Conservation (phyloP, 2,797 vertebrate genomes). For the Sciurus carolinensis region DNA sequence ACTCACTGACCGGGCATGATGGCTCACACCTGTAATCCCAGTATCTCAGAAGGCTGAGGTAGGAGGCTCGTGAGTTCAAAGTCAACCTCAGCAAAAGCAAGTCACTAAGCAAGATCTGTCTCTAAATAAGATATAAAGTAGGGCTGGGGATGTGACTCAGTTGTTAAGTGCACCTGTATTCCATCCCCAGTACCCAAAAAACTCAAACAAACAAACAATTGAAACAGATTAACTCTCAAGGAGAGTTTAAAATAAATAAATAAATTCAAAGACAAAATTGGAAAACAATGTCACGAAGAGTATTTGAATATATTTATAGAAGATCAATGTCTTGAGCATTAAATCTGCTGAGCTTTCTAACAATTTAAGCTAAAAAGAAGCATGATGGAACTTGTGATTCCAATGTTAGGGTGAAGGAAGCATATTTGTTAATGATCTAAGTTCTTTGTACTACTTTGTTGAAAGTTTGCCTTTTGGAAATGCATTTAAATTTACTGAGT, state of each 20-base stretch:
- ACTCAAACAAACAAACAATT: no score
- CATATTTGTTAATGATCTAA: neutral
- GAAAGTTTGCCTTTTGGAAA: neutral
- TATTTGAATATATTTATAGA: neutral
- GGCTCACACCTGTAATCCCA: no score
- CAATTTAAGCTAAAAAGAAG: constrained; percentile 1
- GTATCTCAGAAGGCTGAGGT: no score
- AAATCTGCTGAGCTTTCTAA: neutral
- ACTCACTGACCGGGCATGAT: no score
- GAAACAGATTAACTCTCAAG: no score
- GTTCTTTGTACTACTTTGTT: neutral
- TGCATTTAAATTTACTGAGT: neutral
- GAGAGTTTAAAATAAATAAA: neutral
- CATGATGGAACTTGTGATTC: neutral
- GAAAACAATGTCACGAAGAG: neutral
- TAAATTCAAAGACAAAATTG: neutral
- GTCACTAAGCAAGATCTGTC: no score
- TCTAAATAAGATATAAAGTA: no score
- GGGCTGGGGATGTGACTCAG: no score
- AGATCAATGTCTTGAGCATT: neutral
- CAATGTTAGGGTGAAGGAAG: neutral
- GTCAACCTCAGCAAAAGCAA: no score
- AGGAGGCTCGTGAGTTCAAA: no score
- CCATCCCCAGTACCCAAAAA: no score
- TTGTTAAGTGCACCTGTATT: no score